phyloP scores from a whole-genome alignment of 2,797 vertebrate species.

The Psittacula echo region DNA sequence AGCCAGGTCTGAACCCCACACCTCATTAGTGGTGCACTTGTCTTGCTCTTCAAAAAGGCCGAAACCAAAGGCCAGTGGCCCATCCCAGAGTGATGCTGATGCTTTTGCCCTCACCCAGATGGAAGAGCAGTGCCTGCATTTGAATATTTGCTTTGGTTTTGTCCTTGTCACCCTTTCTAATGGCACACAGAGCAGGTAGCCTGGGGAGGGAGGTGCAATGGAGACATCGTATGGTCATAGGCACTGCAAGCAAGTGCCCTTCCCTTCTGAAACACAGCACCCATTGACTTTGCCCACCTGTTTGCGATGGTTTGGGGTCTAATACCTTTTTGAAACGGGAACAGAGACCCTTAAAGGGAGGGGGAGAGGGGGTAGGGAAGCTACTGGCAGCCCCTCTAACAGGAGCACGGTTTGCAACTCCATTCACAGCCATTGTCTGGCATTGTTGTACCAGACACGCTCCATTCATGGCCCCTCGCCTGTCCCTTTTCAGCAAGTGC shows the following conservation, averaged over 20 bases:
- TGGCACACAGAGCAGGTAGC: neutral
- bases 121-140: neutral
- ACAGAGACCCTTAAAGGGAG: neutral
- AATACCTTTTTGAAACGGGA: neutral
- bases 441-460: conserved; percentile 52
- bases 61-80: neutral
- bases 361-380: conserved; percentile 32
- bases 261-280: neutral
- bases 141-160: neutral
- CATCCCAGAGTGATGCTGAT: neutral
- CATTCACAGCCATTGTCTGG: conserved; percentile 38
- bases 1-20: neutral
- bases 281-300: neutral
- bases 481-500: conserved; percentile 78
- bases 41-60: neutral
- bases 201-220: rapidly evolving
- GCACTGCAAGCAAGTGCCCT: neutral
- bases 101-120: neutral
- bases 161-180: neutral
- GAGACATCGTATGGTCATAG: rapidly evolving
- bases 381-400: conserved; percentile 40
- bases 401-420: conserved; percentile 33
- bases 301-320: neutral
- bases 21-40: neutral
- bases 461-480: conserved; percentile 60